A percentile compares a stretch with the other conserved stretches of the same genome.
Evolutionary conservation across 92 coral and sea anemone genomes (phyloP).

Genomic region (Scolanthus callimorphus): DNA sequence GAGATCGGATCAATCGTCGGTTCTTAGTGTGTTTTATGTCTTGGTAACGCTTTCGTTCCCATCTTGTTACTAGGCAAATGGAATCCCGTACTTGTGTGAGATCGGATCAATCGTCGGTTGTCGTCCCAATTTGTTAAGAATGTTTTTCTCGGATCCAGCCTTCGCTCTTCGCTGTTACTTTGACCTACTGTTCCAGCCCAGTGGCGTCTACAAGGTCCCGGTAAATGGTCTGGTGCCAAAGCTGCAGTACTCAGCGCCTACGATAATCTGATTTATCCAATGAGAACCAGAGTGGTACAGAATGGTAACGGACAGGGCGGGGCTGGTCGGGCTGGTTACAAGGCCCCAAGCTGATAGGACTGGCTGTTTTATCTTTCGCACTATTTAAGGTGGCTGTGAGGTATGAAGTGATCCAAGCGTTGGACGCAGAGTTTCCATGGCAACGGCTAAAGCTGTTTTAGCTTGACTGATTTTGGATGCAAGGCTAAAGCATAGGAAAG

Average conservation of each 20-base stretch:
- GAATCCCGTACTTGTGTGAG: neutral
- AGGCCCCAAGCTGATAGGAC: no score
- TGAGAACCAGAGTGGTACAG: neutral
- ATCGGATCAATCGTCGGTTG: conserved; percentile 11
- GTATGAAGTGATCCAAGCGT: no score
- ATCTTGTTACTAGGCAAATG: conserved; percentile 8
- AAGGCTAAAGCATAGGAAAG: no score
- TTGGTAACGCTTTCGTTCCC: no score
- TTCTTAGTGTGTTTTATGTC: no score
- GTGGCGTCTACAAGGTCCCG: conserved; percentile 19
- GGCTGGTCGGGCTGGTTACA: no score
- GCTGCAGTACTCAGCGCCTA: neutral
- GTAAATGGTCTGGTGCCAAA: conserved; percentile 6
- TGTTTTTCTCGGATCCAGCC: conserved; percentile 12
- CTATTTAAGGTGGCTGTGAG: no score
- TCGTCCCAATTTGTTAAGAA: neutral
- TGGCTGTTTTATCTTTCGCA: no score
- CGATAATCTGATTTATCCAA: neutral
- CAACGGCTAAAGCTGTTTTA: no score
- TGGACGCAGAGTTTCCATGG: no score
- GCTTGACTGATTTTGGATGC: no score
- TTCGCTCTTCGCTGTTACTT: conserved; percentile 5
- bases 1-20: no score
- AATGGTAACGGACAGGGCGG: neutral
- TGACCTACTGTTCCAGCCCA: conserved; percentile 18